These are phyloP conservation scores for Istiophorus platypterus DNA, from an alignment of 2,113 vertebrate genomes.

Conservation along the genomic window DNA sequence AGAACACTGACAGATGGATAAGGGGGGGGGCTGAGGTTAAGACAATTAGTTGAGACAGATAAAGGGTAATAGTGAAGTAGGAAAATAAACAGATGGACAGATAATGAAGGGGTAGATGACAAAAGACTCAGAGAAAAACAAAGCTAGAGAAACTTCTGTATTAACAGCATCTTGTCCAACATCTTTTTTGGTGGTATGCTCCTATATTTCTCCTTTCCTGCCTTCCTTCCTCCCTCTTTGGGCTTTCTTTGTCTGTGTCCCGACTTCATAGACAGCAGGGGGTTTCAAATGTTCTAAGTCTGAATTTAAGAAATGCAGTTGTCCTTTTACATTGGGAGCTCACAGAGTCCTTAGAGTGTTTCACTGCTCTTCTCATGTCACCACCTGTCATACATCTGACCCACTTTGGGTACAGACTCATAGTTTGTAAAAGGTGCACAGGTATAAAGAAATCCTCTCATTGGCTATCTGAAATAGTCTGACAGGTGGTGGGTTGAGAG, in stretches of 20 bases:
- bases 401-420: constrained; percentile 17
- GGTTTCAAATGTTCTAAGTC: not conserved
- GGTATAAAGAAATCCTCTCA: too few species aligned
- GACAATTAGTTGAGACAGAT: constrained; percentile 11
- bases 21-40: not conserved
- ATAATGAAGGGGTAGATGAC: not conserved
- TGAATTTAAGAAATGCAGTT: constrained; percentile 2
- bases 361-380: constrained; percentile 7
- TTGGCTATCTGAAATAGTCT: too few species aligned
- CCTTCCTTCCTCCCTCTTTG: not conserved
- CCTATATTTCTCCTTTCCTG: not conserved
- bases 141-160: not conserved
- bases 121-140: not conserved
- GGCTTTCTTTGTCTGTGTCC: constrained; percentile 4
- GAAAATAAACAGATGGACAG: not conserved
- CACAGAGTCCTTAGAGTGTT: constrained; percentile 20
- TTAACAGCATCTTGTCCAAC: not conserved
- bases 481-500: too few species aligned
- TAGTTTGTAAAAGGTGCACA: too few species aligned
- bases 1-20: constrained; percentile 27
- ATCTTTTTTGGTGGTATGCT: not conserved
- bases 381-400: constrained; percentile 14
- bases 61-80: not conserved
- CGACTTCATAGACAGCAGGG: not conserved
- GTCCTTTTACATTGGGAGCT: constrained; percentile 26